Conservation (phyloP, 2,888 invertebrate species). For the Drosophila paucipuncta region DNA sequence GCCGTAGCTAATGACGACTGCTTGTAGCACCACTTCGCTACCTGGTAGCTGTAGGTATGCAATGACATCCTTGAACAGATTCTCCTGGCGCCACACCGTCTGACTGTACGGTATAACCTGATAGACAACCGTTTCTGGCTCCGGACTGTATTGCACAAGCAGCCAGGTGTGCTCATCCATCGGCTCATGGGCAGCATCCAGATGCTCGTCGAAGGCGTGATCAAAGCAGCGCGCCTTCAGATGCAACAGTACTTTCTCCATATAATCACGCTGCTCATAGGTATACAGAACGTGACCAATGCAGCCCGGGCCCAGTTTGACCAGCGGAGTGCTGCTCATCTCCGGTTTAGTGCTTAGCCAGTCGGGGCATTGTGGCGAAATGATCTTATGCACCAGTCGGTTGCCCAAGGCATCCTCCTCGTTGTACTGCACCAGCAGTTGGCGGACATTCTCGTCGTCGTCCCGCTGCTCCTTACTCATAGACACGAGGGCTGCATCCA, state of each 20-base stretch:
- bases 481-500: constrained; percentile 60
- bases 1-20: constrained; percentile 72
- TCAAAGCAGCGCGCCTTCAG: constrained; percentile 71
- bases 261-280: constrained; percentile 55
- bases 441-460: constrained; percentile 26
- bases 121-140: constrained; percentile 64
- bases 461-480: constrained; percentile 47
- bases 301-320: constrained; percentile 38
- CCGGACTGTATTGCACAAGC: constrained; percentile 76
- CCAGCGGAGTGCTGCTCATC: constrained; percentile 36
- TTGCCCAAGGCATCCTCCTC: constrained; percentile 36
- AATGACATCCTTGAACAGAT: constrained; percentile 72
- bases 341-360: constrained; percentile 53
- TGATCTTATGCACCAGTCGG: constrained; percentile 61
- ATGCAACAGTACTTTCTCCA: constrained; percentile 64
- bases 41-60: constrained; percentile 66
- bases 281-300: constrained; percentile 63
- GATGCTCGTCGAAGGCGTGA: constrained; percentile 55
- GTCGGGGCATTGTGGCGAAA: constrained; percentile 47
- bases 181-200: constrained; percentile 11
- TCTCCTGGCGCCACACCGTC: constrained; percentile 70
- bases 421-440: constrained; percentile 66
- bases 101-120: constrained; percentile 59
- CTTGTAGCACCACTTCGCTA: constrained; percentile 59
- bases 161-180: constrained; percentile 67